A percentile compares a stretch with the other conserved stretches of the same genome.
These are phyloP conservation scores for Synanthedon tipuliformis DNA, from an alignment of 2,888 invertebrate species.

Conservation along the genomic window DNA sequence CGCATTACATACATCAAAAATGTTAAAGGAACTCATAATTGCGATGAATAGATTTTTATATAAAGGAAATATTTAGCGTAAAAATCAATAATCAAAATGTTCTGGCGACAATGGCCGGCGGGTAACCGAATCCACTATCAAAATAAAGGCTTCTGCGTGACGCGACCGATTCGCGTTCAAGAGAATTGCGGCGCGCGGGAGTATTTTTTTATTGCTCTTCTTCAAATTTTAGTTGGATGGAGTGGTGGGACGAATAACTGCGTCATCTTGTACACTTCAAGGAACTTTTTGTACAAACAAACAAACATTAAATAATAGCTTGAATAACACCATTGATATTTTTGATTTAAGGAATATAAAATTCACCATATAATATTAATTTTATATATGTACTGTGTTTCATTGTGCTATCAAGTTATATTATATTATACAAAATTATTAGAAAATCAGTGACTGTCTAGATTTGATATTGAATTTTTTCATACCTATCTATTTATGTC, in stretches of 20 bases:
- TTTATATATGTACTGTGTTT: no score
- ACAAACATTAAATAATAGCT: no score
- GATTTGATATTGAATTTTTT: no score
- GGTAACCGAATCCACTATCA: constrained; percentile 62
- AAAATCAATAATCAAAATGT: constrained; percentile 67
- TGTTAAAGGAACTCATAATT: constrained; percentile 58
- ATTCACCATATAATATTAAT: no score
- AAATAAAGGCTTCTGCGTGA: constrained; percentile 59
- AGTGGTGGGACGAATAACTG: constrained; percentile 40
- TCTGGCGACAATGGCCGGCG: constrained; percentile 49
- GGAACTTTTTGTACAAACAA: no score
- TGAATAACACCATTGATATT: no score
- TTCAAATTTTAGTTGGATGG: constrained; percentile 13
- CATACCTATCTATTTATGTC: no score
- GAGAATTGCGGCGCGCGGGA: constrained; percentile 34
- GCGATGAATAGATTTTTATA: constrained; percentile 49
- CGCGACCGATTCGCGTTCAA: constrained; percentile 10
- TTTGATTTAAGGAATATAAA: no score
- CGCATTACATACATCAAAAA: constrained; percentile 44
- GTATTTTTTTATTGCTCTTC: constrained; percentile 51
- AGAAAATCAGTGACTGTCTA: no score
- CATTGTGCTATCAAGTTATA: no score
- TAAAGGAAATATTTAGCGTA: constrained; percentile 66
- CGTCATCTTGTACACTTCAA: constrained; percentile 18
- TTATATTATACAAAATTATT: no score